Evolutionary conservation across 2,888 invertebrate genomes (phyloP), one percentile per base, ranked within the genome.

Genomic region (Coelinius sp.): DNA sequence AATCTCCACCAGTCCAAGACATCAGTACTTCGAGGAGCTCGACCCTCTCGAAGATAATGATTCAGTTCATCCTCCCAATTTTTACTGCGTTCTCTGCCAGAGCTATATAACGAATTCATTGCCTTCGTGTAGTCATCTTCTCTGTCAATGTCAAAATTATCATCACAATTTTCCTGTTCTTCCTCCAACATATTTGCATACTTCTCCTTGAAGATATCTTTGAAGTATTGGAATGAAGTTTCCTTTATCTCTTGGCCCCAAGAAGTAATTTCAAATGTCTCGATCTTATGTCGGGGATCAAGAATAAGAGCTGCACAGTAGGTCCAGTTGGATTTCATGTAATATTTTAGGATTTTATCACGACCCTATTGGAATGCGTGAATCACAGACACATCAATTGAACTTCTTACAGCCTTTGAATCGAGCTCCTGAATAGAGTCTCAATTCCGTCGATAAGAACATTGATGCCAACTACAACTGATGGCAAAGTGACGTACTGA

Each of bases 221-320:
- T 44, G 44, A 71, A 71, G 14, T 27, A 46, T 25, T 68, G 12
- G 12, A 49, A 68, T 35, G 65, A 68, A 12, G 8, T 52, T 31
- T 56, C 8, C 31, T 68, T 71, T 8, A 71, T 56, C 17, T 62
- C 52, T 66, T n/a, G 59, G 24, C 68, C 71, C 71, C 70, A 74
- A 52, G 35, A n/a, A 17, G 71, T 66, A 17, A 20, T 65, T n/a
- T 69, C 67, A 46, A 71, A 74, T 2, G 35, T 52, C 69, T 71
- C 56, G 12, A 69, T n/a, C n/a, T 74, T 74, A 41, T 74, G 62
- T 7, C 74, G 53, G 8, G 74, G 71, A 46, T 74, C 74, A 17
- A 71, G 38, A 24, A 68, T 68, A 0, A 68, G 38, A n/a, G 56
- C 68, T 1, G 66, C 68, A 38, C 74, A 74, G 35, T 71, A 74